phyloP scores from a whole-genome alignment of 2,888 invertebrate genomes.

The Coleophora deauratella region DNA sequence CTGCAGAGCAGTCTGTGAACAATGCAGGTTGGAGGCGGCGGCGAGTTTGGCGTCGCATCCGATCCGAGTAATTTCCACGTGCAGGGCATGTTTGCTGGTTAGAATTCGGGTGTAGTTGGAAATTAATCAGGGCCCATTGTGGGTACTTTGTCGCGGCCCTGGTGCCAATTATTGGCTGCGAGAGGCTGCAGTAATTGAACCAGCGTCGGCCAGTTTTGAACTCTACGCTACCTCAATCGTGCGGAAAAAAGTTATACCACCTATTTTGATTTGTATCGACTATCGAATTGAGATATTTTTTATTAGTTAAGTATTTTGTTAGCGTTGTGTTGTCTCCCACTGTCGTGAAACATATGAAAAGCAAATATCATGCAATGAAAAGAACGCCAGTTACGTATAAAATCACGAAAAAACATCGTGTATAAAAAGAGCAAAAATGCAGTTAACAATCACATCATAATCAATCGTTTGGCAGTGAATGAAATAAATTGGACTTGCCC shows the following conservation, averaged over 20 bases:
- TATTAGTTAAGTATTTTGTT: too few species aligned
- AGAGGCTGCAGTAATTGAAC: conserved; percentile 59
- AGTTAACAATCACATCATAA: conserved; percentile 62
- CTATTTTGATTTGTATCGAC: too few species aligned
- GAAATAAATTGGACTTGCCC: conserved; percentile 59
- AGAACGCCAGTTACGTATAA: neutral
- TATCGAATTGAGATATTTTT: too few species aligned
- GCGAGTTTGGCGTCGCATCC: conserved; percentile 18
- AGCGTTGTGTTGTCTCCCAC: too few species aligned
- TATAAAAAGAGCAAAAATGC: conserved; percentile 24
- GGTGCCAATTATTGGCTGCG: conserved; percentile 67
- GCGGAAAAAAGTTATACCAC: conserved; percentile 12
- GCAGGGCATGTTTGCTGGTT: conserved; percentile 61
- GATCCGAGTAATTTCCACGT: conserved; percentile 44
- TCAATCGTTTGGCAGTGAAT: conserved; percentile 57
- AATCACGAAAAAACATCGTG: neutral
- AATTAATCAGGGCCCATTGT: conserved; percentile 71
- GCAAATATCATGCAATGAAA: too few species aligned
- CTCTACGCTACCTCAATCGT: conserved; percentile 17
- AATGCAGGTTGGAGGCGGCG: conserved; percentile 22
- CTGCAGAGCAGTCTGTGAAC: conserved; percentile 12
- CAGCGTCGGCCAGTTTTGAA: conserved; percentile 40
- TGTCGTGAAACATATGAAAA: too few species aligned
- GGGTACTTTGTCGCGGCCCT: conserved; percentile 67
- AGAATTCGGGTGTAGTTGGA: conserved; percentile 71